These are phyloP conservation scores for Pachymerium ferrugineum DNA, from an alignment of 2,888 invertebrate species.

Conservation along the genomic window DNA sequence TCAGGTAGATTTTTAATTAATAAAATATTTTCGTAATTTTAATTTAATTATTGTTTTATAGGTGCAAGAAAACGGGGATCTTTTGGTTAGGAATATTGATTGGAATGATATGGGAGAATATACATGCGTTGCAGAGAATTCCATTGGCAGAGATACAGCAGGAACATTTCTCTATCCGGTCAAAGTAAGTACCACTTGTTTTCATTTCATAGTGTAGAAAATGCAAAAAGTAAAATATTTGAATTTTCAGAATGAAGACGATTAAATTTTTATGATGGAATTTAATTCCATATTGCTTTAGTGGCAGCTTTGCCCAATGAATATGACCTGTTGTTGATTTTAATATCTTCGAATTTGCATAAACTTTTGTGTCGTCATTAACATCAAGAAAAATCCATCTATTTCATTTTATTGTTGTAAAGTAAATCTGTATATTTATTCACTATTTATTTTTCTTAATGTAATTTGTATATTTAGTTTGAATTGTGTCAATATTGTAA, in stretches of 20 bases:
- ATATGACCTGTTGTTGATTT: too few species aligned
- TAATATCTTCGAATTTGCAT: background rate
- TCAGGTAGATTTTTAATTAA: constrained; percentile 7
- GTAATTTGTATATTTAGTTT: constrained; percentile 9
- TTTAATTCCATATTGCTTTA: background rate
- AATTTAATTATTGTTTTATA: constrained; percentile 23
- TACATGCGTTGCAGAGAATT: constrained; percentile 30
- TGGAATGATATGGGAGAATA: constrained; percentile 36
- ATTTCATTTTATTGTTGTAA: constrained; percentile 16
- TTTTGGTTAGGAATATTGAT: constrained; percentile 33
- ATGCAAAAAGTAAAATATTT: too few species aligned
- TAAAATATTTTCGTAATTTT: background rate
- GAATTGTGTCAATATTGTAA: background rate
- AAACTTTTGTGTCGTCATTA: constrained; percentile 14
- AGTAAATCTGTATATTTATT: constrained; percentile 14
- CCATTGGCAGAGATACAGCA: constrained; percentile 29
- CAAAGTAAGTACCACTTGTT: too few species aligned
- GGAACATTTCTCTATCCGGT: constrained; percentile 35
- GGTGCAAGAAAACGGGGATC: constrained; percentile 34
- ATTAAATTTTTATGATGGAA: background rate
- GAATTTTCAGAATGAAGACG: background rate
- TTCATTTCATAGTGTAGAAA: too few species aligned
- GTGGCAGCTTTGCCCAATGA: background rate
- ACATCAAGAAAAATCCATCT: background rate
- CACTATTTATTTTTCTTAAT: background rate